Conservation (phyloP, 2,888 invertebrate genomes). For the Cosmorhoe ocellata region DNA sequence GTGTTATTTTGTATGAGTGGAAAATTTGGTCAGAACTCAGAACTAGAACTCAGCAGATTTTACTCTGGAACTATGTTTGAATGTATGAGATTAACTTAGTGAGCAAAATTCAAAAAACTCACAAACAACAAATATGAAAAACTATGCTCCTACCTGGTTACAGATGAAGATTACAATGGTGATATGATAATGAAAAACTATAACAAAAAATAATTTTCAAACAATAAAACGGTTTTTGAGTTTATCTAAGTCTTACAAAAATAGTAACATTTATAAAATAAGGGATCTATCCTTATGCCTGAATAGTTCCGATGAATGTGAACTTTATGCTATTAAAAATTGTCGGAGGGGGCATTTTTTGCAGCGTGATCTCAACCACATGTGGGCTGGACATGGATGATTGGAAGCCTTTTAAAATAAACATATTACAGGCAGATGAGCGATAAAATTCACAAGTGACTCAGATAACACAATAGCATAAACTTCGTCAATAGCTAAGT, state of each 20-base stretch:
- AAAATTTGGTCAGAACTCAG: background rate
- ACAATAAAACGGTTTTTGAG: too few species aligned
- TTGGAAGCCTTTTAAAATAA: slow-evolving; percentile 31
- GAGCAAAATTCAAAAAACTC: too few species aligned
- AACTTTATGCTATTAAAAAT: slow-evolving; percentile 2
- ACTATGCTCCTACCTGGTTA: too few species aligned
- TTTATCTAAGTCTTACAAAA: too few species aligned
- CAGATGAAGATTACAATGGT: too few species aligned
- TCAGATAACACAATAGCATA: background rate
- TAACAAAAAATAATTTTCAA: too few species aligned
- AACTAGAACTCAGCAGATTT: background rate
- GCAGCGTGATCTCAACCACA: slow-evolving; percentile 53
- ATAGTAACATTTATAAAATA: too few species aligned
- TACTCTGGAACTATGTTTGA: background rate
- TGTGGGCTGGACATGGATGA: slow-evolving; percentile 45
- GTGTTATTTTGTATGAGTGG: slow-evolving; percentile 19
- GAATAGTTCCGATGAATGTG: background rate
- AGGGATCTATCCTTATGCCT: too few species aligned
- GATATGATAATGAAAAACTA: too few species aligned
- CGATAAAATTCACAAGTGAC: background rate
- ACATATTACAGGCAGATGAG: slow-evolving; percentile 19
- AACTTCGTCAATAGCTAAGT: background rate
- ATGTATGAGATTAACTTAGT: too few species aligned
- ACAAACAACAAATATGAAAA: too few species aligned
- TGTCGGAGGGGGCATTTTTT: slow-evolving; percentile 40